A percentile compares a stretch with the other conserved stretches of the same genome.
phyloP scores from a whole-genome alignment of 2,888 invertebrate species.

The Drosophila meridiana region DNA sequence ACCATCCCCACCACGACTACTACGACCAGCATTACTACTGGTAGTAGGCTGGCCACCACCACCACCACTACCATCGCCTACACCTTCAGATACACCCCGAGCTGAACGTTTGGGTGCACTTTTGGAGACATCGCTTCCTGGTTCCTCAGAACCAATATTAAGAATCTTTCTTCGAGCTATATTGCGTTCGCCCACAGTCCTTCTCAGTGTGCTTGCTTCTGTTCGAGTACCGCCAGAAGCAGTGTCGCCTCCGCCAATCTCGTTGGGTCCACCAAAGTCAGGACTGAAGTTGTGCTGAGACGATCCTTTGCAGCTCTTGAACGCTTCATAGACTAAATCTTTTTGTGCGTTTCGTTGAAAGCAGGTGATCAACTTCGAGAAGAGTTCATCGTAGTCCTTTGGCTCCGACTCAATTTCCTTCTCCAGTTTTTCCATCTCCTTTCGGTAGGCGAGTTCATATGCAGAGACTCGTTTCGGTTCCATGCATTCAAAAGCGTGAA shows the following conservation, averaged over 20 bases:
- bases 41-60: not conserved
- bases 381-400: slow-evolving; percentile 42
- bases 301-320: slow-evolving; percentile 24
- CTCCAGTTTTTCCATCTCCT: slow-evolving; percentile 6
- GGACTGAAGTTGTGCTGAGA: not conserved
- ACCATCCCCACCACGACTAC: not conserved
- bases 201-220: not conserved
- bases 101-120: not conserved
- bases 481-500: not conserved
- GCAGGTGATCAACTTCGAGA: slow-evolving; percentile 28
- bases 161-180: too few species aligned
- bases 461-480: not conserved
- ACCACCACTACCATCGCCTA: not conserved
- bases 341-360: slow-evolving; percentile 10
- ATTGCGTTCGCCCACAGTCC: not conserved
- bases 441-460: slow-evolving; percentile 16
- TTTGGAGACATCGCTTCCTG: not conserved
- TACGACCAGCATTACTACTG: not conserved
- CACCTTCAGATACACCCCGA: not conserved
- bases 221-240: not conserved
- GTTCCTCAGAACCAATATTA: not conserved
- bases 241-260: not conserved
- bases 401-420: slow-evolving; percentile 22
- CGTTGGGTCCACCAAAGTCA: not conserved
- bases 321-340: not conserved